Conservation (phyloP, 2,797 vertebrate species). For the Sebastes goodei region DNA sequence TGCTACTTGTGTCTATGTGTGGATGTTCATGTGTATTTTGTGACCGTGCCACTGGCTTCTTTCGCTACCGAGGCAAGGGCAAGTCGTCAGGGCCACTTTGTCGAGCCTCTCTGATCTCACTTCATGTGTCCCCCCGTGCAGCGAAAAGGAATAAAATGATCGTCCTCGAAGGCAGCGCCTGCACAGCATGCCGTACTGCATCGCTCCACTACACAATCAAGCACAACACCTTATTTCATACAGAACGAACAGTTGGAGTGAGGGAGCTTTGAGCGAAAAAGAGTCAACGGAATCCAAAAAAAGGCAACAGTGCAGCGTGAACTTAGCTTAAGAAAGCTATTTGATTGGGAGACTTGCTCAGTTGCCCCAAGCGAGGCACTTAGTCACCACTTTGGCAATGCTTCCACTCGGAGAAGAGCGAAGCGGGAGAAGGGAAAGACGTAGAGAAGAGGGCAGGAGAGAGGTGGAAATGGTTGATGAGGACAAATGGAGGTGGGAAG, state of each 20-base stretch:
- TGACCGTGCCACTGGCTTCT: slow-evolving; percentile 20
- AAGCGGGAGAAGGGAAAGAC: slow-evolving; percentile 24
- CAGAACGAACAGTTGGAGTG: slow-evolving; percentile 48
- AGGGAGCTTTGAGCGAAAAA: slow-evolving; percentile 52
- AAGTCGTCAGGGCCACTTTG: slow-evolving; percentile 38
- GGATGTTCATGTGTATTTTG: slow-evolving; percentile 22
- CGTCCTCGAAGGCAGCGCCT: slow-evolving; percentile 30
- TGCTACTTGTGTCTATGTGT: slow-evolving; percentile 15
- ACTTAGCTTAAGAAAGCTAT: slow-evolving; percentile 68
- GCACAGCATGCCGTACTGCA: slow-evolving; percentile 16
- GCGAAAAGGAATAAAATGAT: slow-evolving; percentile 33
- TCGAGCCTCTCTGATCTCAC: slow-evolving; percentile 38
- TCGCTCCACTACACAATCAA: slow-evolving; percentile 40
- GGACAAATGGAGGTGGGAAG: slow-evolving; percentile 50
- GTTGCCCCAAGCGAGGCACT: slow-evolving; percentile 61
- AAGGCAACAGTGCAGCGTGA: slow-evolving; percentile 56
- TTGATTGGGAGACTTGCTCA: slow-evolving; percentile 64
- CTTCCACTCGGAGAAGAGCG: slow-evolving; percentile 45
- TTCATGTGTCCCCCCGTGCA: slow-evolving; percentile 24
- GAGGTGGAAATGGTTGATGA: slow-evolving; percentile 50
- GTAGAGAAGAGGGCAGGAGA: slow-evolving; percentile 24
- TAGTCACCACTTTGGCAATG: slow-evolving; percentile 71
- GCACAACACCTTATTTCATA: slow-evolving; percentile 48
- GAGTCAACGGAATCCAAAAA: slow-evolving; percentile 69
- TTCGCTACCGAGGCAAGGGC: slow-evolving; percentile 11